These are phyloP conservation scores for Asbolus verrucosus DNA, from an alignment of 1,140 invertebrate genomes.

Conservation along the genomic window DNA sequence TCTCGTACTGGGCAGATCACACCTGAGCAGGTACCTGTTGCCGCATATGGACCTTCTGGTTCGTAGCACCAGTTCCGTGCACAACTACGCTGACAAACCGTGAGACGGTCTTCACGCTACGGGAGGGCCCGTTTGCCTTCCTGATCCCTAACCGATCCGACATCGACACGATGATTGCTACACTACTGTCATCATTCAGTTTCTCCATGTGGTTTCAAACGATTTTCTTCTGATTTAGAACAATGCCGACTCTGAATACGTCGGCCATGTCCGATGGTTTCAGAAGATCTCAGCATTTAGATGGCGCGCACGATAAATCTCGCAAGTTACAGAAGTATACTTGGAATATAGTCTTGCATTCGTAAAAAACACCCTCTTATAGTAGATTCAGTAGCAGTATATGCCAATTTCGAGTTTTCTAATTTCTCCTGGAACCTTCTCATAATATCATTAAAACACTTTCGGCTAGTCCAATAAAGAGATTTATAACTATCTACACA, in stretches of 20 bases:
- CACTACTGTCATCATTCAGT: conserved; percentile 6
- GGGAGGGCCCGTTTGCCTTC: conserved; percentile 35
- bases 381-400: no score
- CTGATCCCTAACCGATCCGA: conserved; percentile 34
- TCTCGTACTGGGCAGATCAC: conserved; percentile 42
- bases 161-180: conserved; percentile 34
- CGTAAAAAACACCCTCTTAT: no score
- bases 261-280: neutral
- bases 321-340: no score
- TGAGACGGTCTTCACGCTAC: conserved; percentile 36
- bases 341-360: no score
- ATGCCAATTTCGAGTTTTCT: no score
- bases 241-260: no score
- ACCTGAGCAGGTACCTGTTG: conserved; percentile 41
- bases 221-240: conserved; percentile 1
- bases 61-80: conserved; percentile 21
- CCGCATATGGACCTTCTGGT: conserved; percentile 41
- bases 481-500: no score
- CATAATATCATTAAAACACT: no score
- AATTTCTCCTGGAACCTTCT: no score
- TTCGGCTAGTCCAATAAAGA: no score
- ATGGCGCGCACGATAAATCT: no score
- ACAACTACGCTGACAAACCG: conserved; percentile 37
- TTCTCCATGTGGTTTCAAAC: neutral
- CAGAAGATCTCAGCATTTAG: no score